These are phyloP conservation scores for Gobio gobio DNA, from an alignment of 2,113 vertebrate species.

Conservation along the genomic window DNA sequence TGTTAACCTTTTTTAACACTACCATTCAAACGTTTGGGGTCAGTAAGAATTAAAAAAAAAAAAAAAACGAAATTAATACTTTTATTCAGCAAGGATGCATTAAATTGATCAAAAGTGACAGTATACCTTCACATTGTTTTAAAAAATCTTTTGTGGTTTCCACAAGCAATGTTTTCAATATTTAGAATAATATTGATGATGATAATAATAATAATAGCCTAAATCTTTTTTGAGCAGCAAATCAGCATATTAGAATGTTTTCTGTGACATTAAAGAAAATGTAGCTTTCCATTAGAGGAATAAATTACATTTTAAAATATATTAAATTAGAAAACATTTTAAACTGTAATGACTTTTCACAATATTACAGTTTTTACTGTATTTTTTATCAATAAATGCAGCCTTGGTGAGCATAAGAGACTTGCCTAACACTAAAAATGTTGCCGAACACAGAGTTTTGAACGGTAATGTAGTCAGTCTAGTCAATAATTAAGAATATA, in stretches of 20 bases:
- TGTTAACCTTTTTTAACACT: neutral
- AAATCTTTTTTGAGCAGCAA: neutral
- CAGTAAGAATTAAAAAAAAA: neutral
- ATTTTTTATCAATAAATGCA: neutral
- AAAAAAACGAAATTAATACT: neutral
- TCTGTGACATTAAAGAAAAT: neutral
- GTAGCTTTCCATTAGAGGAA: neutral
- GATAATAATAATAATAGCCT: too few relatives aligned
- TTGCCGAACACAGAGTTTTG: neutral
- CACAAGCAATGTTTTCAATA: too few relatives aligned
- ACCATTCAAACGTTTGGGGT: neutral
- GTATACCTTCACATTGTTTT: too few relatives aligned
- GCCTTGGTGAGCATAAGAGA: neutral
- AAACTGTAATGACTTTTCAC: neutral
- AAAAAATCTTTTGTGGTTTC: too few relatives aligned
- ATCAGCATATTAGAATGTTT: neutral
- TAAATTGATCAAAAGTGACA: neutral
- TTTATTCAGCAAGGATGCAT: neutral
- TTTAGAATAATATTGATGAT: too few relatives aligned
- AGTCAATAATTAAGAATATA: neutral
- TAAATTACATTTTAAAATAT: neutral
- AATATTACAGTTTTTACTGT: neutral
- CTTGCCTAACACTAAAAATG: too few relatives aligned
- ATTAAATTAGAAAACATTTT: neutral
- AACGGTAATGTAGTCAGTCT: neutral